Base-by-base conservation (phyloP, 2,797 vertebrate species). In the Spinus olivaceus region DNA sequence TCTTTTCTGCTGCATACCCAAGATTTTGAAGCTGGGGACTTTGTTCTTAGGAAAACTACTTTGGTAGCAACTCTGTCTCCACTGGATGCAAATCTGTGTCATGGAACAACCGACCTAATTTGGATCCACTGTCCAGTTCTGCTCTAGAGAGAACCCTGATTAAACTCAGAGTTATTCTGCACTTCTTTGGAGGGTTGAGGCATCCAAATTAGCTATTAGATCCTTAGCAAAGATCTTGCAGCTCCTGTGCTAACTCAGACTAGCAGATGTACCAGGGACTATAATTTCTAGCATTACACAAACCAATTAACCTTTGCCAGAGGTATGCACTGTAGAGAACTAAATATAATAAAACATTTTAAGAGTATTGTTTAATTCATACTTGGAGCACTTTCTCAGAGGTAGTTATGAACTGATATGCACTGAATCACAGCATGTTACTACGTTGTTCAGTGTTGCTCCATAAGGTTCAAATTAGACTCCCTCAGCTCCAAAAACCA, bases 251-350 rank as follows among this genome's bases (percentile, higher is more conserved):
- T 86, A 77, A 84, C 70, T 83, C 78, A 46, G 37, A 41, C 81
- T 61, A 28, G 49, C 46, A 83, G 84, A 88, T 46, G 57, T 79
- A 67, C 32, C 88, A 61, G 66, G 69, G 61, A 67, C 77, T 22
- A 60, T 30, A 86, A 81, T 50, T 93, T 71, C 94, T 53, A 85
- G 32, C 53, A 24, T 61, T 70, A 79, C 95, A 76, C 84, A 95
- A 84, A 90, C 57, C 93, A 93, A 97, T 96, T 95, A 97, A 96
- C 96, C 92, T 97, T 88, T 94, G 53, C 28, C 18, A 66, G 90
- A 0, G 2, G 71, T 67, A 81, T 2, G 30, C 63, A 30, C 89
- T 56, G 47, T 24, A 63, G 71, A 86, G 93, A 96, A 93, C 93
- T 82, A 88, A 91, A 64, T 23, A 93, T 61, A 51, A 87, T 42